These are phyloP conservation scores for Chelon labrosus DNA, from an alignment of 2,797 vertebrate genomes.

Conservation along the genomic window DNA sequence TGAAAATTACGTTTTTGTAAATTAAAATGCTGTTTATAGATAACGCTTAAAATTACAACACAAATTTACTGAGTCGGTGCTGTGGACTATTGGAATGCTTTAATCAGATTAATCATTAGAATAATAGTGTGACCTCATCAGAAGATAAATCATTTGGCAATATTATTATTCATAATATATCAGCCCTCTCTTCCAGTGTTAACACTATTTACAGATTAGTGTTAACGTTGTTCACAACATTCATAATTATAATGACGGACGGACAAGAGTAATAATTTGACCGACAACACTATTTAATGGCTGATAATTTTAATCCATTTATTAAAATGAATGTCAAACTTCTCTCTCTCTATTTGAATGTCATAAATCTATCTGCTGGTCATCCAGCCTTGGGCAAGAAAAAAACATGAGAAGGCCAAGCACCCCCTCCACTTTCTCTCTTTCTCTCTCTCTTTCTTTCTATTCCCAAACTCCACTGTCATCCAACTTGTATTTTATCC, in stretches of 20 bases:
- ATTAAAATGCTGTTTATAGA: not conserved
- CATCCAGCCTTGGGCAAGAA: constrained; percentile 55
- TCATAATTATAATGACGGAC: constrained; percentile 1
- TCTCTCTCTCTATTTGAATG: constrained; percentile 24
- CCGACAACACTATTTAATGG: no score
- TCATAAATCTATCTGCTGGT: constrained; percentile 50
- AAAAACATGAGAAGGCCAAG: constrained; percentile 58
- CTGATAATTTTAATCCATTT: not conserved
- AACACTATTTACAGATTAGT: not conserved
- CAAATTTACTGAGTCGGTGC: not conserved
- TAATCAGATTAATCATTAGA: no score
- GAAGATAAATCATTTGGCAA: not conserved
- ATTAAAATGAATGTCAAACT: not conserved
- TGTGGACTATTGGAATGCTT: not conserved
- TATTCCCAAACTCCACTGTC: constrained; percentile 63
- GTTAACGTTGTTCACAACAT: not conserved
- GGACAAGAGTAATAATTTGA: not conserved
- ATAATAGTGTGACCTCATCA: not conserved
- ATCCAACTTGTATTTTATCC: constrained; percentile 74
- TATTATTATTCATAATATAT: not conserved
- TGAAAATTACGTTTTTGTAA: not conserved
- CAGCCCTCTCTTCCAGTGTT: no score
- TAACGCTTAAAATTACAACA: constrained; percentile 8
- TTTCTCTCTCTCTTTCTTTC: not conserved
- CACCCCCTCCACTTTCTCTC: not conserved